phyloP scores from a whole-genome alignment of 2,888 invertebrate genomes.

The Diploptera punctata region DNA sequence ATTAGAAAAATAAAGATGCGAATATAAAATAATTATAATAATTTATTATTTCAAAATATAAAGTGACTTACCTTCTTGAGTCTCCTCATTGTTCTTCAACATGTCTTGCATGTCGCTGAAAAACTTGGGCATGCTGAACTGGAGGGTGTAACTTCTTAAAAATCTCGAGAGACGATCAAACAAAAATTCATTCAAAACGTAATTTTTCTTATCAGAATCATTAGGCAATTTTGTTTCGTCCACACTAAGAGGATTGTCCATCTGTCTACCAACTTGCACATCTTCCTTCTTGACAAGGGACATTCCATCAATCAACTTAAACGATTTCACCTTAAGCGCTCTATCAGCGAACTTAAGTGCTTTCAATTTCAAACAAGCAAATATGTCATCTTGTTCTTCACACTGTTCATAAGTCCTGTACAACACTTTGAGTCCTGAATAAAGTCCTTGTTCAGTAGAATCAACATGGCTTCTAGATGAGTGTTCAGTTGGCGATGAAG shows the following conservation, averaged over 20 bases:
- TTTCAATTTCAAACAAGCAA: constrained; percentile 35
- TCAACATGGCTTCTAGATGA: too few species aligned
- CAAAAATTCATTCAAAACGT: constrained; percentile 47
- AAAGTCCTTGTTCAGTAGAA: neutral
- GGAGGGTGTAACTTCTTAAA: constrained; percentile 47
- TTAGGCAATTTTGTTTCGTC: constrained; percentile 44
- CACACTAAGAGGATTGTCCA: constrained; percentile 16
- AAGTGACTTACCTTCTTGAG: neutral
- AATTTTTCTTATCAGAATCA: constrained; percentile 45
- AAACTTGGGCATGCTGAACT: constrained; percentile 36
- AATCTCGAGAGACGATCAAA: constrained; percentile 47
- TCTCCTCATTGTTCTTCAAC: neutral
- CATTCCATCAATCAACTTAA: constrained; percentile 34
- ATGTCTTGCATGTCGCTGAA: constrained; percentile 4
- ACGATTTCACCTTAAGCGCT: constrained; percentile 22
- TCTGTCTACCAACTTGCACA: neutral
- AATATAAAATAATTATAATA: too few species aligned
- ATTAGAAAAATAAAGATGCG: too few species aligned
- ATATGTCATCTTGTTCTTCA: constrained; percentile 2
- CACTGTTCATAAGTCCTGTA: constrained; percentile 30
- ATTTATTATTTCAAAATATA: too few species aligned
- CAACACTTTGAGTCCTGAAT: constrained; percentile 27
- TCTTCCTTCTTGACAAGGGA: constrained; percentile 23
- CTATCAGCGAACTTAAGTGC: constrained; percentile 34
- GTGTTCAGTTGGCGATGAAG: neutral